Base-by-base conservation (phyloP, 2,888 invertebrate genomes). In the Allophyes oxyacanthae region DNA sequence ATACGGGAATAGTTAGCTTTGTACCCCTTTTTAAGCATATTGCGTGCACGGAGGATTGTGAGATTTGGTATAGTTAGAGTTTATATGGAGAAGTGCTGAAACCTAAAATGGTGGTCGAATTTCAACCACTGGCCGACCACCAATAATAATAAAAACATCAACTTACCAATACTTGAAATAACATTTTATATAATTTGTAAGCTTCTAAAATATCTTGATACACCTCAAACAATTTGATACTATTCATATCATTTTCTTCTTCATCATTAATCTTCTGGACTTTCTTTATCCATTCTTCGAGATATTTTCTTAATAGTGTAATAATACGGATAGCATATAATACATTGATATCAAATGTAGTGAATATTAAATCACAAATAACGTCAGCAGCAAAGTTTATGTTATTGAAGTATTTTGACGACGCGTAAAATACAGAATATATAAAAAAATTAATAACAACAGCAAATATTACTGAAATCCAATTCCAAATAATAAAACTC, bases 101-200 rank as follows among this genome's bases (percentile, higher is more conserved):
- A n/a, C n/a, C n/a, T n/a, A n/a, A n/a, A n/a, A n/a, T n/a, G n/a
- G n/a, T n/a, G n/a, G n/a, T n/a, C n/a, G n/a, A n/a, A n/a, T n/a
- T n/a, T n/a, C n/a, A n/a, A n/a, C n/a, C n/a, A n/a, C n/a, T n/a
- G n/a, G n/a, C n/a, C n/a, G n/a, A n/a, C n/a, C n/a, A n/a, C n/a
- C 3, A 13, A 0, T 0, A 48, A 0, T 10, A 14, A 28, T 5
- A 59, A 59, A 14, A 20, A 20, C 20, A 20, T 20, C 25, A 10
- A 45, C 65, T 60, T 38, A 66, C 66, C 55, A 61, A n/a, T 2
- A 40, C n/a, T 6, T 52, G 45, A 10, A 46, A 66, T 10, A 37
- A 10, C 5, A 4, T 30, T 20, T 43, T 52, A 25, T 52, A 56
- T 7, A 38, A 5, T n/a, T 53, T 10, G 28, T 56, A 66, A 32